Base-by-base conservation (phyloP, 2,797 vertebrate genomes). In the Eremophila alpestris region DNA sequence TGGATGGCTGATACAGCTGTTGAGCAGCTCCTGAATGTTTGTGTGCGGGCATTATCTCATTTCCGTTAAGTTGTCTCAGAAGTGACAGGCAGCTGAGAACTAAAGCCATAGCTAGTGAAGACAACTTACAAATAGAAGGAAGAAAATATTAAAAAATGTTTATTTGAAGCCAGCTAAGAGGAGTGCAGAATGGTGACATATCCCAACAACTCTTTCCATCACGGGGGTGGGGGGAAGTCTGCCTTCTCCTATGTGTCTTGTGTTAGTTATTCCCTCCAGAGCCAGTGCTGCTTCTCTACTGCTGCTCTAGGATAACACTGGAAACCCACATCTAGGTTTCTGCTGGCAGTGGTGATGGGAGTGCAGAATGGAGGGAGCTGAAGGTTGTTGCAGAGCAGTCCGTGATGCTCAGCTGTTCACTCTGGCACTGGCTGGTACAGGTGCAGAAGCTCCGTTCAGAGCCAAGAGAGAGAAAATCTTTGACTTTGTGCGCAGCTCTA, bases 161-260 rank as follows among this genome's bases (percentile, higher is more conserved):
- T 22, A 2, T 87, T 73, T 65, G 34, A 79, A 81, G 36, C 13
- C 18, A n/a, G 1, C 10, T 41, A n/a, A 83, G 46, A 83, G 15
- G 13, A 3, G 3, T 67, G 20, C 41, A 70, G 43, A 83, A 54
- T 5, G 40, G 34, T 43, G 40, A 10, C 15, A 15, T 27, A 70
- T 63, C 10, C 21, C 32, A 76, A 26, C 5, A 82, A 63, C 7
- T 24, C 70, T 41, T 85, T 73, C 45, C n/a, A 2, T 59, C 5
- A 2, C 0, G 1, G 4, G 7, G 4, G 3, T 34, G 7, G 19
- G 16, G 11, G 24, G n/a, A 69, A 22, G 7, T 15, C 18, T 79
- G 26, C 13, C 15, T 70, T 89, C 18, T 89, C 24, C 32, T 30
- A 1, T 63, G 20, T 2, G 5, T 62, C 11, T 79, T 51, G 3